Percentiles rank a stretch among this genome's conserved stretches.
These are phyloP conservation scores for Drosophila lacertosa DNA, from an alignment of 1,140 invertebrate genomes.

Conservation along the genomic window DNA sequence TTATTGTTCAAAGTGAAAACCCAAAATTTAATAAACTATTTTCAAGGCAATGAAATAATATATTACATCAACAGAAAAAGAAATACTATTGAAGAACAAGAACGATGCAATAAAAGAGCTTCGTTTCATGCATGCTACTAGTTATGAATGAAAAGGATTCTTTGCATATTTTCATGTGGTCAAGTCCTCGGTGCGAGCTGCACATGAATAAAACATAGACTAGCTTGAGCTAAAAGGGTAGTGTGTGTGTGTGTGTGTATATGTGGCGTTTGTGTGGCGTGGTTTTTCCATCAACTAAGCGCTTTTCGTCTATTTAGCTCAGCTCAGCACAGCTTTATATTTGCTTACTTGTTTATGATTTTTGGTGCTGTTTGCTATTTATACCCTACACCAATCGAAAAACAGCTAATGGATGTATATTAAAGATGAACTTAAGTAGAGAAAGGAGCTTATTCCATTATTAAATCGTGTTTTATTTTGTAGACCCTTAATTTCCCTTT, in stretches of 20 bases:
- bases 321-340: slow-evolving; percentile 2
- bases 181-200: background rate
- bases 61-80: too few species aligned
- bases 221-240: background rate
- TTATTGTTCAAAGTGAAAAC: too few species aligned
- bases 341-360: background rate
- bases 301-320: background rate
- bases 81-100: too few species aligned
- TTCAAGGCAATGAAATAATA: too few species aligned
- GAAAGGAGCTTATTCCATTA: too few species aligned
- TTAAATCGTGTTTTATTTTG: too few species aligned
- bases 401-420: too few species aligned
- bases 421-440: too few species aligned
- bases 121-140: slow-evolving; percentile 2
- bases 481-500: too few species aligned
- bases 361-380: background rate
- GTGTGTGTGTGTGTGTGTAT: background rate
- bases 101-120: background rate
- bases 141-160: background rate
- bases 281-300: background rate
- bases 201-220: slow-evolving; percentile 33
- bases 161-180: slow-evolving; percentile 10
- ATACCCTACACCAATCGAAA: background rate
- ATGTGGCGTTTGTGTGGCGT: background rate
- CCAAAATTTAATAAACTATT: too few species aligned